A percentile compares a stretch with the other conserved stretches of the same genome.
phyloP scores from a whole-genome alignment of 2,113 vertebrate species.

The Eptesicus fuscus region DNA sequence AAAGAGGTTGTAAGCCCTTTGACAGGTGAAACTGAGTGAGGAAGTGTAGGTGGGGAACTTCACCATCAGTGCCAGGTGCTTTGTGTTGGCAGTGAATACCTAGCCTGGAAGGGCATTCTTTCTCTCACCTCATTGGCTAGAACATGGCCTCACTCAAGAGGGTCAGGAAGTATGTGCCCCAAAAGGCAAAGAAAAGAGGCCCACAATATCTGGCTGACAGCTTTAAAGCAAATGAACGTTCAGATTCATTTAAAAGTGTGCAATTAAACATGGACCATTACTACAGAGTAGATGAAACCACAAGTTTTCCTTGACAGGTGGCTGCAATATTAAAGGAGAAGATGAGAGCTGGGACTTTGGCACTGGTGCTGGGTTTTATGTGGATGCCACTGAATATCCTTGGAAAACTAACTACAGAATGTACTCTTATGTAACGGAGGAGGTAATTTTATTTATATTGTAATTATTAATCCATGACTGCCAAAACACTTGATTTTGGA shows the following conservation, averaged over 20 bases:
- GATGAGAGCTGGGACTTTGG: slow-evolving; percentile 98
- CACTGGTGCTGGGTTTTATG: slow-evolving; percentile 95
- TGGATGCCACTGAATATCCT: slow-evolving; percentile 92
- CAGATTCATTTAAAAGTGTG: not conserved
- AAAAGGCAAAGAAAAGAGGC: not conserved
- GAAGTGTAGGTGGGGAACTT: not conserved
- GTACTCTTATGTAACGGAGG: slow-evolving; percentile 94
- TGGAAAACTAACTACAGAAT: slow-evolving; percentile 98
- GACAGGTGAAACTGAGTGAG: not conserved
- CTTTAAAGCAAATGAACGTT: not conserved
- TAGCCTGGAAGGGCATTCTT: not conserved
- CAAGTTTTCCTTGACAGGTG: slow-evolving; percentile 81
- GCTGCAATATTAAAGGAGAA: slow-evolving; percentile 94
- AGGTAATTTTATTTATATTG: slow-evolving; percentile 82
- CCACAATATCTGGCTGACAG: not conserved
- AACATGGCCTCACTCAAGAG: not conserved
- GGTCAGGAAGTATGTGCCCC: not conserved
- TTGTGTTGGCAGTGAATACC: not conserved
- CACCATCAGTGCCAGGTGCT: no score
- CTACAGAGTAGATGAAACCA: not conserved
- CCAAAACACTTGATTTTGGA: not conserved
- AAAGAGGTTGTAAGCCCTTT: not conserved
- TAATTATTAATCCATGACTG: not conserved
- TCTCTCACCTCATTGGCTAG: not conserved
- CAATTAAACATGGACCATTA: not conserved